Conservation (phyloP, 2,113 vertebrate species). For the Cephalopterus ornatus region DNA sequence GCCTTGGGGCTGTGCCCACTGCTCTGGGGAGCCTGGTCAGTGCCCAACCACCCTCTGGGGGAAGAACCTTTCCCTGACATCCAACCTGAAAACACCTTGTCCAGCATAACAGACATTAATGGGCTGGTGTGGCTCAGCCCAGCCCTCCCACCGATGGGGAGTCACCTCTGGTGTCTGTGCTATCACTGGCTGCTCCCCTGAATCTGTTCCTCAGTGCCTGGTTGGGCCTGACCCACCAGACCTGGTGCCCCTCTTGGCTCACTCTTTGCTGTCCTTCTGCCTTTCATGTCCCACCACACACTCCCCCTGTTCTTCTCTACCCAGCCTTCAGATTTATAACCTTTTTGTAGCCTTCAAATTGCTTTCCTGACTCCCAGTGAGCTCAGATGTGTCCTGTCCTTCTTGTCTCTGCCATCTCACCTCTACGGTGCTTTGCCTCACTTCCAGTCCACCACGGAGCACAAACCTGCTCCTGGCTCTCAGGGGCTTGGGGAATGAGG, state of each 20-base stretch:
- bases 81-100: background rate
- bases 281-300: background rate
- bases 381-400: background rate
- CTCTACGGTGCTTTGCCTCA: background rate
- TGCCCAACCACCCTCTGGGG: background rate
- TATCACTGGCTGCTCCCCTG: background rate
- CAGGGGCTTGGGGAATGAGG: accelerated
- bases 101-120: background rate
- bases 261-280: background rate
- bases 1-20: background rate
- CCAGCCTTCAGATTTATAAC: background rate
- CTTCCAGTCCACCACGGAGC: no score
- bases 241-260: background rate
- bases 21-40: background rate
- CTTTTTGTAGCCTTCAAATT: background rate
- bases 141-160: background rate
- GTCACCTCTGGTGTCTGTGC: background rate
- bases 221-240: background rate
- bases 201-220: accelerated
- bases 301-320: background rate
- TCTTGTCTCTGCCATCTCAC: background rate
- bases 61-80: background rate
- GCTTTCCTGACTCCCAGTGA: background rate
- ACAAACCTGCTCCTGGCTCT: background rate
- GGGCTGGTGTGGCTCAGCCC: background rate